A percentile compares a stretch with the other conserved stretches of the same genome.
These are phyloP conservation scores for Limnothrissa miodon DNA, from an alignment of 2,113 vertebrate genomes.

Conservation along the genomic window DNA sequence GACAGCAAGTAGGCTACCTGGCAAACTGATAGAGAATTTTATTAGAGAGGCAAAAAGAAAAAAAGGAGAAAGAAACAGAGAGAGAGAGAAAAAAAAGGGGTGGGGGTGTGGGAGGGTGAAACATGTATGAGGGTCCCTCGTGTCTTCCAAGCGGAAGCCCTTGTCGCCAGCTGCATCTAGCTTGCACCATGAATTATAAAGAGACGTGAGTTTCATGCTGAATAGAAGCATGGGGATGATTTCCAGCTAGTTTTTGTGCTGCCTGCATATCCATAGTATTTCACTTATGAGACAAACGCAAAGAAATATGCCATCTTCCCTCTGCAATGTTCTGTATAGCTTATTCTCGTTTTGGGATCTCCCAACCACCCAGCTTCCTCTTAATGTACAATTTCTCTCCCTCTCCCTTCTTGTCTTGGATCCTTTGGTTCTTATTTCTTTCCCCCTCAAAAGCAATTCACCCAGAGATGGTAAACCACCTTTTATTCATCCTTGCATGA, in stretches of 20 bases:
- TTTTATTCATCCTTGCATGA: neutral
- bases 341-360: slow-evolving; percentile 12
- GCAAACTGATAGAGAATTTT: neutral
- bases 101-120: neutral
- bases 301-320: slow-evolving; percentile 28
- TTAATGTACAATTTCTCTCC: neutral
- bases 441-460: slow-evolving; percentile 6
- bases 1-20: neutral
- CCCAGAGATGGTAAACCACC: no score
- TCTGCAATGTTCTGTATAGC: slow-evolving; percentile 28
- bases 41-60: neutral
- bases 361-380: neutral
- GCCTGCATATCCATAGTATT: slow-evolving; percentile 21
- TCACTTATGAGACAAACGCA: slow-evolving; percentile 19
- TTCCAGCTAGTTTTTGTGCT: neutral
- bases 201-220: neutral
- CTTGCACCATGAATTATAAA: slow-evolving; percentile 42
- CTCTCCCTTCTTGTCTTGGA: neutral
- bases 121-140: slow-evolving; percentile 13
- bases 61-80: neutral
- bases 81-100: neutral
- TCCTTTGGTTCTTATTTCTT: neutral
- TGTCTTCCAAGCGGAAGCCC: slow-evolving; percentile 28
- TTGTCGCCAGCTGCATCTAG: slow-evolving; percentile 17
- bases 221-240: slow-evolving; percentile 17